These are phyloP conservation scores for Spicauda simplicius DNA, from an alignment of 2,888 invertebrate species.

Conservation along the genomic window DNA sequence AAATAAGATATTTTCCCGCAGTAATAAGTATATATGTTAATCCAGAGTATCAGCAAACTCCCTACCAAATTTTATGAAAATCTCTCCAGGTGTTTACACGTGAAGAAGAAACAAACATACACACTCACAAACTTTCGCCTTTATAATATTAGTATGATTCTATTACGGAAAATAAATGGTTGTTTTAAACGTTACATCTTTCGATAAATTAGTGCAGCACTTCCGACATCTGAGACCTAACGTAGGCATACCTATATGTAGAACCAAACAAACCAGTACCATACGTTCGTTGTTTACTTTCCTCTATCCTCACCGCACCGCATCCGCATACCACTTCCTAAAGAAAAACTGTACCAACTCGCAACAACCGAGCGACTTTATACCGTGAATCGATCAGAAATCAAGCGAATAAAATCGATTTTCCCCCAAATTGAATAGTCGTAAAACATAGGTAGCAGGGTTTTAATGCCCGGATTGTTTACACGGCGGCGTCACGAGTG, in stretches of 20 bases:
- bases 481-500: conserved; percentile 82
- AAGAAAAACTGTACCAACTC: conserved; percentile 58
- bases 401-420: conserved; percentile 84
- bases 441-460: conserved; percentile 78
- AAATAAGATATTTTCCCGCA: no score
- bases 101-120: no score
- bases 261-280: conserved; percentile 14
- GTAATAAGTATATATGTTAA: no score
- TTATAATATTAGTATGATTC: no score
- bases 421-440: conserved; percentile 82
- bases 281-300: conserved; percentile 50
- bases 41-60: no score
- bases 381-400: conserved; percentile 72
- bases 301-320: conserved; percentile 57
- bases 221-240: no score
- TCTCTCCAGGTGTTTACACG: no score
- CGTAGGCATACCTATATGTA: neutral
- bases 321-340: conserved; percentile 79
- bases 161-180: no score
- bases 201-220: no score
- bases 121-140: no score
- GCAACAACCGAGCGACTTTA: conserved; percentile 68
- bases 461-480: conserved; percentile 82
- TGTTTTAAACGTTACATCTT: no score
- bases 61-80: no score